Percentiles rank a stretch among this genome's conserved stretches.
Conservation (phyloP, 1,140 invertebrate species). For the Drosophila teissieri region DNA sequence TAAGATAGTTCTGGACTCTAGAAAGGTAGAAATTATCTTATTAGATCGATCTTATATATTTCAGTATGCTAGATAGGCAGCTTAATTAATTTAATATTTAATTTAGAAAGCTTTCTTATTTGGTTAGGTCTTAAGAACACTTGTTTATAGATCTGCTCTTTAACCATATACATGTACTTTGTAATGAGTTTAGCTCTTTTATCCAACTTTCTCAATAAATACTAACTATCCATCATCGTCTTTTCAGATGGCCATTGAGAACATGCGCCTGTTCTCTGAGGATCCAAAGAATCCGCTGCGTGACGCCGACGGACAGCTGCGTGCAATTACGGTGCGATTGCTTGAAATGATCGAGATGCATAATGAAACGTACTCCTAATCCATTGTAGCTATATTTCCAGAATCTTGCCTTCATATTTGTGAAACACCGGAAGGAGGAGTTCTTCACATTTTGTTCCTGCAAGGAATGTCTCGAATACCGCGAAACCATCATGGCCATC, state of each 20-base stretch:
- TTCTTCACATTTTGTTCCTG: constrained; percentile 84
- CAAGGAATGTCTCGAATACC: constrained; percentile 83
- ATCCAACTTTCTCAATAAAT: not conserved
- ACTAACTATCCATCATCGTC: not conserved
- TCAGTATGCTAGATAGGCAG: too few species aligned
- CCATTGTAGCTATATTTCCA: constrained; percentile 76
- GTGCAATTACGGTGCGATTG: constrained; percentile 76
- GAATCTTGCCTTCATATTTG: constrained; percentile 83
- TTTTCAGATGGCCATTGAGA: constrained; percentile 71
- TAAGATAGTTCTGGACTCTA: too few species aligned
- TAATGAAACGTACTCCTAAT: constrained; percentile 56
- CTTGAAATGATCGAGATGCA: not conserved
- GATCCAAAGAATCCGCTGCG: constrained; percentile 72
- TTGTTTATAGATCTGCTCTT: too few species aligned
- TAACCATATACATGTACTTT: too few species aligned
- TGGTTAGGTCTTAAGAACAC: too few species aligned
- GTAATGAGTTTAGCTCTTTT: too few species aligned
- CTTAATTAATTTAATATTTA: too few species aligned
- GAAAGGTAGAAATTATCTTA: too few species aligned
- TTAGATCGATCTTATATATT: too few species aligned
- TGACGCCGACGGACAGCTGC: constrained; percentile 69
- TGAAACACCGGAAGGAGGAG: constrained; percentile 75
- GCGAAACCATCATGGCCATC: constrained; percentile 81
- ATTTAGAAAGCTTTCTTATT: too few species aligned
- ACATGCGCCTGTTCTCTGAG: constrained; percentile 72